Conservation (phyloP, 2,888 invertebrate genomes). For the Merodon equestris region DNA sequence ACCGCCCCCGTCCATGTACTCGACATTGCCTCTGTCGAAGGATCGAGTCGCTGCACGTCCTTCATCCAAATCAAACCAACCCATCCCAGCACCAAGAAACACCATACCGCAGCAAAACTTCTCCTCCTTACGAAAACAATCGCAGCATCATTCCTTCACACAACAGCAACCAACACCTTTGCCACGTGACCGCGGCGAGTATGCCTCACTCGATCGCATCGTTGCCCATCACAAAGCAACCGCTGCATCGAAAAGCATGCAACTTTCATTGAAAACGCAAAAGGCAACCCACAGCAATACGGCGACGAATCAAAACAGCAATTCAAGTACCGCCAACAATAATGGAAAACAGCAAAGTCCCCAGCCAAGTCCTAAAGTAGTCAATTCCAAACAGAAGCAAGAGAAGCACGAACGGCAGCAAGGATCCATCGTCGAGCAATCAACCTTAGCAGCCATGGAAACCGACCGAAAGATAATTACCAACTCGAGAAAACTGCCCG, state of each 20-base stretch:
- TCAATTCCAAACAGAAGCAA: slow-evolving; percentile 53
- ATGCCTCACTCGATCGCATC: slow-evolving; percentile 75
- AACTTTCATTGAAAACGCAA: slow-evolving; percentile 38
- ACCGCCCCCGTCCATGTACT: slow-evolving; percentile 68
- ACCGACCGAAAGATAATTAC: slow-evolving; percentile 46
- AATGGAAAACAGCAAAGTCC: slow-evolving; percentile 62
- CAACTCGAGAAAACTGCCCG: slow-evolving; percentile 35
- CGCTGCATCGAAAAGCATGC: slow-evolving; percentile 75
- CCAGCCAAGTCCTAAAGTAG: slow-evolving; percentile 67
- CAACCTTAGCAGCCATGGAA: slow-evolving; percentile 39
- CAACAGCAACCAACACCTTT: slow-evolving; percentile 35
- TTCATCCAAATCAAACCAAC: slow-evolving; percentile 64
- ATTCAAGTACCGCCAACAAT: slow-evolving; percentile 16
- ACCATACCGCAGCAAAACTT: slow-evolving; percentile 70
- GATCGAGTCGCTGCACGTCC: slow-evolving; percentile 70
- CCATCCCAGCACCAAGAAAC: slow-evolving; percentile 75
- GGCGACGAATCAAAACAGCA: neutral
- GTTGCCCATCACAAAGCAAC: slow-evolving; percentile 68
- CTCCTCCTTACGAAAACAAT: slow-evolving; percentile 53
- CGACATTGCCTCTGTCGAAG: slow-evolving; percentile 75
- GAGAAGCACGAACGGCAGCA: slow-evolving; percentile 37
- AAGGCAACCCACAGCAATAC: slow-evolving; percentile 24
- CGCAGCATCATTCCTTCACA: slow-evolving; percentile 48
- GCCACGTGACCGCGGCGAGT: slow-evolving; percentile 72
- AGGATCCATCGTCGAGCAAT: slow-evolving; percentile 30